phyloP scores from a whole-genome alignment of 2,797 vertebrate species.

The Geotria australis region DNA sequence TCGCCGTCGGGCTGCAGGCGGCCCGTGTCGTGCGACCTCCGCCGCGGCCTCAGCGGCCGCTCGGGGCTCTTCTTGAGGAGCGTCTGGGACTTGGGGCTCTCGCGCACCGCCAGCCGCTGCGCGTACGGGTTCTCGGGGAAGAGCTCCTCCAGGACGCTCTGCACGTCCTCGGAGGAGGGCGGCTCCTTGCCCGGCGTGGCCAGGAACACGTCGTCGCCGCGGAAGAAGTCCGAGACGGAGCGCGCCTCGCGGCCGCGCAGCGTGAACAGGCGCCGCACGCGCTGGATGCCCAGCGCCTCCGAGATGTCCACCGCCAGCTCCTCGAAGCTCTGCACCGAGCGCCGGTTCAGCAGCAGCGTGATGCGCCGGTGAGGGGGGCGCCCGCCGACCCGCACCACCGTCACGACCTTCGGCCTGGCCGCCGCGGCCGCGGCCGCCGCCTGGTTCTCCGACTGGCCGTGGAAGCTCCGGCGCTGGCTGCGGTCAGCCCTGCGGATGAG shows the following conservation, averaged over 20 bases:
- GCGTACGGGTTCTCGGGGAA: conserved; percentile 13
- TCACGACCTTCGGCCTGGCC: conserved; percentile 50
- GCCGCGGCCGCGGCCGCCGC: too few relatives aligned
- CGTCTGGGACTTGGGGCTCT: conserved; percentile 16
- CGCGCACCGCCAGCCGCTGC: too few relatives aligned
- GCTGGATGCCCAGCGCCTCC: conserved; percentile 60
- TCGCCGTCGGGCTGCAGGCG: conserved; percentile 24
- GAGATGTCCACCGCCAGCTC: conserved; percentile 63
- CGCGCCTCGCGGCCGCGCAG: conserved; percentile 45
- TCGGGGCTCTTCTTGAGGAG: conserved; percentile 20
- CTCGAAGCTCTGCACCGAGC: conserved; percentile 63
- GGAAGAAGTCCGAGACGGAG: conserved; percentile 60
- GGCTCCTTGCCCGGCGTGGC: conserved; percentile 39
- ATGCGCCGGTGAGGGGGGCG: conserved; percentile 29
- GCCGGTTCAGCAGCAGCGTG: conserved; percentile 53
- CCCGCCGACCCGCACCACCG: conserved; percentile 34
- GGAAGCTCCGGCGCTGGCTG: too few relatives aligned
- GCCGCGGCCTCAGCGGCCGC: conserved; percentile 20
- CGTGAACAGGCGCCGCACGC: conserved; percentile 47
- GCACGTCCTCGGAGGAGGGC: conserved; percentile 29
- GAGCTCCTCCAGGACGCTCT: conserved; percentile 47
- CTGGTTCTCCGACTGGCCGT: too few relatives aligned
- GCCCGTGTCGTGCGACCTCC: conserved; percentile 15
- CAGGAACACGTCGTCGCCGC: conserved; percentile 50
- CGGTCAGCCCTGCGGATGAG: too few relatives aligned